A percentile compares a stretch with the other conserved stretches of the same genome.
phyloP scores from a whole-genome alignment of 2,797 vertebrate species.

The Dallia pectoralis region DNA sequence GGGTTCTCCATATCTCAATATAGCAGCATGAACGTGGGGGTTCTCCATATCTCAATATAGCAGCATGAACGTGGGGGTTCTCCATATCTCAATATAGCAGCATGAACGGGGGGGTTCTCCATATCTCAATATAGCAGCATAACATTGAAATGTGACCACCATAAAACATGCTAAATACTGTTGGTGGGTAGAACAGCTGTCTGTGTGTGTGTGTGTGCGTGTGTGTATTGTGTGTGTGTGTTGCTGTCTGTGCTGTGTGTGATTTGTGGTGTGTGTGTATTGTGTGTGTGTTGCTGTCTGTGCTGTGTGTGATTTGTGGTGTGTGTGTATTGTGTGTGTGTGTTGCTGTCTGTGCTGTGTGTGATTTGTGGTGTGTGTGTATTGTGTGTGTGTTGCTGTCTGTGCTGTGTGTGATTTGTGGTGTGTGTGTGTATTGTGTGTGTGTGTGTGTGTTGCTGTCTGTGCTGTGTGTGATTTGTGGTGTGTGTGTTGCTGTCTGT shows the following conservation, averaged over 20 bases:
- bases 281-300: not conserved
- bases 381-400: not conserved
- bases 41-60: too few relatives aligned
- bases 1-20: too few relatives aligned
- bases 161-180: not conserved
- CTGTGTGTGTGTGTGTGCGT: not conserved
- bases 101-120: too few relatives aligned
- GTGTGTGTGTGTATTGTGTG: not conserved
- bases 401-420: not conserved
- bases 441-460: conserved; percentile 5
- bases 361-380: not conserved
- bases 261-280: not conserved
- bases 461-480: not conserved
- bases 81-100: too few relatives aligned
- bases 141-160: too few relatives aligned
- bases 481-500: not conserved
- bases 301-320: not conserved
- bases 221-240: not conserved
- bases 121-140: too few relatives aligned
- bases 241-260: too few relatives aligned
- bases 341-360: not conserved
- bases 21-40: too few relatives aligned
- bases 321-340: not conserved
- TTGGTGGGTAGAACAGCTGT: not conserved
- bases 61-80: too few relatives aligned